phyloP scores from a whole-genome alignment of 1,140 invertebrate genomes.

The Brachionus koreanus region DNA sequence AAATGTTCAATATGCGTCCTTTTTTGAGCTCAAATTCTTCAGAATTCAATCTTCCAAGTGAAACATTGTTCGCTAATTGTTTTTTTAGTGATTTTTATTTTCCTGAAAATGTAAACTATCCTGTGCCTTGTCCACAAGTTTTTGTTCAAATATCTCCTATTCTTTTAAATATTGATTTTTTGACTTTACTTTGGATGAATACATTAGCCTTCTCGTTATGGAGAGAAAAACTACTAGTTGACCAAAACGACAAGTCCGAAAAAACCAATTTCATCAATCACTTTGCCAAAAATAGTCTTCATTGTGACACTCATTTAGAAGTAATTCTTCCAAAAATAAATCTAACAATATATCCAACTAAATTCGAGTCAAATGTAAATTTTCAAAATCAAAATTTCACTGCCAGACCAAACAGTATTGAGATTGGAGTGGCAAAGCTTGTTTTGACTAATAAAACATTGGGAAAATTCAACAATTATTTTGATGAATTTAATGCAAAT shows the following conservation, averaged over 20 bases:
- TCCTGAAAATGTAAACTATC: slow-evolving; percentile 74
- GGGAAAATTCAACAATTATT: background rate
- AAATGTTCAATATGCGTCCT: slow-evolving; percentile 5
- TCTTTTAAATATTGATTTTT: slow-evolving; percentile 74
- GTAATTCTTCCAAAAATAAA: slow-evolving; percentile 12
- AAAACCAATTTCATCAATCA: background rate
- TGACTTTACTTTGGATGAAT: slow-evolving; percentile 84
- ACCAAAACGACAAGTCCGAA: background rate
- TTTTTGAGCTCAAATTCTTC: slow-evolving; percentile 31
- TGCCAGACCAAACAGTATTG: background rate
- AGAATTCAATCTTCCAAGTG: background rate
- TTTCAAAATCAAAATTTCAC: background rate
- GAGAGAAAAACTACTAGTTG: slow-evolving; percentile 10
- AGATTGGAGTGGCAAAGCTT: slow-evolving; percentile 9
- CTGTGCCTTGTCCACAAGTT: slow-evolving; percentile 83
- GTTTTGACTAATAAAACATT: slow-evolving; percentile 2
- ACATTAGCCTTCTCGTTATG: slow-evolving; percentile 69
- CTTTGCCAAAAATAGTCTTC: background rate
- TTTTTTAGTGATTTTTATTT: slow-evolving; percentile 97
- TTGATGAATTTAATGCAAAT: background rate
- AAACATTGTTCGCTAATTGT: slow-evolving; percentile 57
- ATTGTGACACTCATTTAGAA: slow-evolving; percentile 41
- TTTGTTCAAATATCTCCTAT: slow-evolving; percentile 84
- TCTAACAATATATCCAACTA: slow-evolving; percentile 24
- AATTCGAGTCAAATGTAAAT: background rate